A percentile compares a stretch with the other conserved stretches of the same genome.
Evolutionary conservation across 1,140 invertebrate species (phyloP).

Genomic region (Orius insidiosus): DNA sequence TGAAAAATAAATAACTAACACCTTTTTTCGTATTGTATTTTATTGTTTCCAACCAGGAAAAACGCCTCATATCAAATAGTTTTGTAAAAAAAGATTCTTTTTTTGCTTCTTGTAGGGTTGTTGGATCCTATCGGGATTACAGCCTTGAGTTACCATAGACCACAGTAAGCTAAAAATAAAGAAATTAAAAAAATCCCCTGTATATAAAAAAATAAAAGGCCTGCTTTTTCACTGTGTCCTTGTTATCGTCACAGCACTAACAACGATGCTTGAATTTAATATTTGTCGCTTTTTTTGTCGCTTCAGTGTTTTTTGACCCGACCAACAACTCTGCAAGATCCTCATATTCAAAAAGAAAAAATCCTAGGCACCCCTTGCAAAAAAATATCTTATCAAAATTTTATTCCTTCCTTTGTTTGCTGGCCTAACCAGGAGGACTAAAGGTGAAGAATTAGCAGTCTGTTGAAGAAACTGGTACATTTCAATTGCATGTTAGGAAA

Average conservation of each 20-base stretch:
- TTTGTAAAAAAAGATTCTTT: slow-evolving; percentile 1
- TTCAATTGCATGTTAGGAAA: too few relatives aligned
- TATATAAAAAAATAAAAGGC: too few relatives aligned
- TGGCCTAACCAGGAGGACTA: slow-evolving; percentile 47
- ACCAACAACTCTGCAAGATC: slow-evolving; percentile 14
- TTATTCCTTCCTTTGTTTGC: slow-evolving; percentile 32
- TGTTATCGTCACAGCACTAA: not conserved
- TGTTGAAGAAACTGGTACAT: slow-evolving; percentile 24
- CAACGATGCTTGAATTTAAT: slow-evolving; percentile 4
- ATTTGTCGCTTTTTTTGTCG: slow-evolving; percentile 9
- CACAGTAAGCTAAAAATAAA: slow-evolving; percentile 18
- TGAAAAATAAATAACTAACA: not conserved
- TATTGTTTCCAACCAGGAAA: not conserved
- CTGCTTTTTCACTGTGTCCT: too few relatives aligned
- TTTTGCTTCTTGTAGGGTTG: slow-evolving; percentile 21
- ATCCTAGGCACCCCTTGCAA: not conserved
- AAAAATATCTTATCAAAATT: slow-evolving; percentile 8
- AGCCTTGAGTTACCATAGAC: slow-evolving; percentile 22
- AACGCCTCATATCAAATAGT: not conserved
- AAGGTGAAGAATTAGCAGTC: slow-evolving; percentile 47
- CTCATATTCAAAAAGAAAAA: too few relatives aligned
- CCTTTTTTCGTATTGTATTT: not conserved
- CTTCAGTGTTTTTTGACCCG: slow-evolving; percentile 1
- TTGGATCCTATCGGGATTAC: slow-evolving; percentile 24
- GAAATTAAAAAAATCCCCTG: not conserved